These are phyloP conservation scores for Rallus limicola DNA, from an alignment of 2,113 vertebrate species.

Conservation along the genomic window DNA sequence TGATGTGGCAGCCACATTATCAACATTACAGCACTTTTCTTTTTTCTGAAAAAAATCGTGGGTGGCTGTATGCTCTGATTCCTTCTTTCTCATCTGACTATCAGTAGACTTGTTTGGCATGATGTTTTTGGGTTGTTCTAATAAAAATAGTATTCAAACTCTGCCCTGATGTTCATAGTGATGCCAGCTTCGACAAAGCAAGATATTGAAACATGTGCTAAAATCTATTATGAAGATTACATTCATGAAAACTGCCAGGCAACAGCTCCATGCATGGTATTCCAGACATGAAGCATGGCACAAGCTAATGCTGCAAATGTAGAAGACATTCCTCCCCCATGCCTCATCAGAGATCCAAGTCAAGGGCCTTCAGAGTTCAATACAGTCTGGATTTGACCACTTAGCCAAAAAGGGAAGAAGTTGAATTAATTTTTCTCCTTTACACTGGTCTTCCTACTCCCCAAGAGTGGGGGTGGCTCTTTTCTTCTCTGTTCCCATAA, in stretches of 20 bases:
- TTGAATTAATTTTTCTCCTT: not conserved
- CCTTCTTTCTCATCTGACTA: slow-evolving; percentile 5
- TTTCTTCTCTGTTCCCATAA: not conserved
- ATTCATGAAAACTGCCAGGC: not conserved
- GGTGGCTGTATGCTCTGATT: not conserved
- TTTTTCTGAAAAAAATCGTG: not conserved
- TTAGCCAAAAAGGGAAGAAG: not conserved
- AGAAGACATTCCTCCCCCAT: not conserved
- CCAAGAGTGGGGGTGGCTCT: rapidly evolving
- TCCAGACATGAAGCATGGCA: not conserved
- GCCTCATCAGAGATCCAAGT: not conserved
- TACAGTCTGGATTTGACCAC: not conserved
- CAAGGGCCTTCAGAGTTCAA: not conserved
- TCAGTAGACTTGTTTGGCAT: not conserved
- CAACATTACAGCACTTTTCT: not conserved
- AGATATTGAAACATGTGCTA: not conserved
- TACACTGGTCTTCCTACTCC: not conserved
- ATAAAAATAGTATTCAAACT: not conserved
- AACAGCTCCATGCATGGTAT: not conserved
- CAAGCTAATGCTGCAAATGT: not conserved
- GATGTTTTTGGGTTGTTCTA: not conserved
- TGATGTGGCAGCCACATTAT: not conserved
- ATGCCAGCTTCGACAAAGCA: not conserved
- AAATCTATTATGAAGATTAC: not conserved
- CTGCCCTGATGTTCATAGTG: not conserved